phyloP scores from a whole-genome alignment of 2,797 vertebrate species.

The Numenius phaeopus region DNA sequence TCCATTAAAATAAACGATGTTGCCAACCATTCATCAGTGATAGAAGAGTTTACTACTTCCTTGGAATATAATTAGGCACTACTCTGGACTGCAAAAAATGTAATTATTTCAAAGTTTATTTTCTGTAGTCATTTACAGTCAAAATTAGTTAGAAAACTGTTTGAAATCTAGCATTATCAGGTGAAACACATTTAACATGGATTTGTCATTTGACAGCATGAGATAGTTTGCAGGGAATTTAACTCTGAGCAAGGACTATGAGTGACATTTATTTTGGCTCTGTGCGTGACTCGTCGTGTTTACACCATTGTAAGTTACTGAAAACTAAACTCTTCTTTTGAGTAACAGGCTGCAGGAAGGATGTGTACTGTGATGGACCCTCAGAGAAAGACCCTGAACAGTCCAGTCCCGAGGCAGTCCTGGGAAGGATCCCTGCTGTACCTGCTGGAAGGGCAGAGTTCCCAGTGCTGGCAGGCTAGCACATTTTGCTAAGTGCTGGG shows the following conservation, averaged over 20 bases:
- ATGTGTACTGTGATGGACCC: not conserved
- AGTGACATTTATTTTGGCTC: not conserved
- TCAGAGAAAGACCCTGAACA: not conserved
- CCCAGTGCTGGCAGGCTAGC: not conserved
- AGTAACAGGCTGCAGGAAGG: not conserved
- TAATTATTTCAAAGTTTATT: conserved; percentile 44
- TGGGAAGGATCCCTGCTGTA: not conserved
- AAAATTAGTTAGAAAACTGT: conserved; percentile 23
- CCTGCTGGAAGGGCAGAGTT: not conserved
- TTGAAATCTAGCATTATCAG: not conserved
- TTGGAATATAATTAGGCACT: conserved; percentile 42
- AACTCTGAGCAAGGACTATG: not conserved
- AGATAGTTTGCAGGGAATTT: not conserved
- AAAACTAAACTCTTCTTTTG: conserved; percentile 3
- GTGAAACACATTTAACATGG: not conserved
- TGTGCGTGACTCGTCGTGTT: not conserved
- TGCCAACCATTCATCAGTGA: conserved; percentile 51
- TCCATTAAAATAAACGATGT: conserved; percentile 70
- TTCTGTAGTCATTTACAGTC: conserved; percentile 28
- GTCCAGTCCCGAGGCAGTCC: not conserved
- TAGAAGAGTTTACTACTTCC: conserved; percentile 33
- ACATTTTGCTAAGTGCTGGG: not conserved
- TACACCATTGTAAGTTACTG: not conserved
- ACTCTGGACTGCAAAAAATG: not conserved
- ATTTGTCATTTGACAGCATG: not conserved